phyloP scores from a whole-genome alignment of 2,113 vertebrate genomes.

The Apodemus sylvaticus region DNA sequence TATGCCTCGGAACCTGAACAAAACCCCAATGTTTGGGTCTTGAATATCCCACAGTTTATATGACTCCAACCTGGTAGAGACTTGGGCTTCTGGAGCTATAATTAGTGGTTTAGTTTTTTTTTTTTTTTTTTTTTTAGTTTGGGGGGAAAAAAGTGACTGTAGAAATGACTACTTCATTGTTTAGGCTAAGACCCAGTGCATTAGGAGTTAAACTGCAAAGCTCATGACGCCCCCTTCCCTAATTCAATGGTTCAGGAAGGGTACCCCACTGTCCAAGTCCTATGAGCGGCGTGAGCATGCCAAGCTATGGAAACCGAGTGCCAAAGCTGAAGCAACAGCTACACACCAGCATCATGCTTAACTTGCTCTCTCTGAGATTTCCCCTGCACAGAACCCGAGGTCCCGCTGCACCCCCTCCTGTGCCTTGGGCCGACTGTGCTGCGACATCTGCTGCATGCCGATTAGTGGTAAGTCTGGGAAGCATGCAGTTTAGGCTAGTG shows the following conservation, averaged over 20 bases:
- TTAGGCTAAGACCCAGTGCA: not conserved
- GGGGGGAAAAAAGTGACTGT: not conserved
- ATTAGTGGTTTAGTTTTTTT: slow-evolving; percentile 75
- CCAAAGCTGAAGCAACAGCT: slow-evolving; percentile 77
- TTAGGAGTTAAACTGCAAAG: slow-evolving; percentile 49
- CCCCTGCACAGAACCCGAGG: slow-evolving; percentile 75
- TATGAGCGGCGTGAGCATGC: slow-evolving; percentile 51
- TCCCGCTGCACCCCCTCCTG: slow-evolving; percentile 79
- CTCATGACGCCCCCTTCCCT: slow-evolving; percentile 34
- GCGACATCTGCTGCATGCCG: slow-evolving; percentile 76
- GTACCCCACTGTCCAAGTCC: slow-evolving; percentile 40
- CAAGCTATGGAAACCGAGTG: slow-evolving; percentile 54
- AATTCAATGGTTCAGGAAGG: slow-evolving; percentile 63
- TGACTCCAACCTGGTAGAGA: slow-evolving; percentile 59
- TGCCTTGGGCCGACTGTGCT: slow-evolving; percentile 66
- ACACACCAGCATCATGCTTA: slow-evolving; percentile 76
- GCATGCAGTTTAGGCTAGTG: slow-evolving; percentile 86
- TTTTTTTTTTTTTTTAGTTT: slow-evolving; percentile 56
- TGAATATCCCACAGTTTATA: slow-evolving; percentile 39
- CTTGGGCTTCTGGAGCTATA: slow-evolving; percentile 55
- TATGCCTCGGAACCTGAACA: not conserved
- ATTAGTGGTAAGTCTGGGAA: slow-evolving; percentile 84
- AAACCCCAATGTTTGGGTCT: slow-evolving; percentile 30
- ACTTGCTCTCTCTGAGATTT: slow-evolving; percentile 68
- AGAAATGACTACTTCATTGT: slow-evolving; percentile 45